Conservation (phyloP, 2,888 invertebrate genomes). For the Ormyrus pomaceus region DNA sequence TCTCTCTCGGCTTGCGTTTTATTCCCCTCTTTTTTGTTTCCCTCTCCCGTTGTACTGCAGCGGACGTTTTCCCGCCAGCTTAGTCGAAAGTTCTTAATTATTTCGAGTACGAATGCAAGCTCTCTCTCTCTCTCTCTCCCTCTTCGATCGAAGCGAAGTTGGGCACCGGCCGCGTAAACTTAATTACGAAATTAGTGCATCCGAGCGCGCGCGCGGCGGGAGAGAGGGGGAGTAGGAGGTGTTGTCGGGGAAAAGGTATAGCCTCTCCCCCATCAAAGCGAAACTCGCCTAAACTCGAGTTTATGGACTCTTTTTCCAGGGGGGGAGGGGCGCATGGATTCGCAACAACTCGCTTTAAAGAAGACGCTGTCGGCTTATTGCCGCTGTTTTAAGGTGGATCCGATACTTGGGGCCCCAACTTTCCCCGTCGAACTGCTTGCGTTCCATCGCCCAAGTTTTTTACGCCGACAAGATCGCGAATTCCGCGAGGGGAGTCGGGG, state of each 20-base stretch:
- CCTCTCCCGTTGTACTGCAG: too few relatives aligned
- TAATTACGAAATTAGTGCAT: slow-evolving; percentile 31
- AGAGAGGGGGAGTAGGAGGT: too few relatives aligned
- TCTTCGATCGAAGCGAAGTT: slow-evolving; percentile 3
- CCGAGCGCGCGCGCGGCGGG: too few relatives aligned
- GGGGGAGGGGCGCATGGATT: too few relatives aligned
- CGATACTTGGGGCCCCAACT: slow-evolving; percentile 22
- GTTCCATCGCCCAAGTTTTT: slow-evolving; percentile 17
- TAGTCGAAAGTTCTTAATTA: slow-evolving; percentile 8
- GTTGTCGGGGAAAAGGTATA: too few relatives aligned
- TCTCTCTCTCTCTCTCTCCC: too few relatives aligned
- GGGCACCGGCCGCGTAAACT: slow-evolving; percentile 17
- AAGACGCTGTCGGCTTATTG: slow-evolving; percentile 35
- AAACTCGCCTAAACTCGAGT: too few relatives aligned
- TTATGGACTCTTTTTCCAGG: too few relatives aligned
- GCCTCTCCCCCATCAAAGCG: too few relatives aligned
- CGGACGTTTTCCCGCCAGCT: too few relatives aligned
- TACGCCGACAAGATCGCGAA: not conserved
- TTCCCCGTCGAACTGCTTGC: slow-evolving; percentile 32
- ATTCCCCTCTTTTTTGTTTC: too few relatives aligned
- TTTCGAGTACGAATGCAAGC: not conserved
- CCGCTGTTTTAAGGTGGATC: slow-evolving; percentile 8
- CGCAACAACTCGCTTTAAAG: slow-evolving; percentile 33
- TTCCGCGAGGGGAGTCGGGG: not conserved
- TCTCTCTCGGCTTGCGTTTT: not conserved